A percentile compares a stretch with the other conserved stretches of the same genome.
phyloP scores from a whole-genome alignment of 2,888 invertebrate genomes.

The Agrypnus murinus region DNA sequence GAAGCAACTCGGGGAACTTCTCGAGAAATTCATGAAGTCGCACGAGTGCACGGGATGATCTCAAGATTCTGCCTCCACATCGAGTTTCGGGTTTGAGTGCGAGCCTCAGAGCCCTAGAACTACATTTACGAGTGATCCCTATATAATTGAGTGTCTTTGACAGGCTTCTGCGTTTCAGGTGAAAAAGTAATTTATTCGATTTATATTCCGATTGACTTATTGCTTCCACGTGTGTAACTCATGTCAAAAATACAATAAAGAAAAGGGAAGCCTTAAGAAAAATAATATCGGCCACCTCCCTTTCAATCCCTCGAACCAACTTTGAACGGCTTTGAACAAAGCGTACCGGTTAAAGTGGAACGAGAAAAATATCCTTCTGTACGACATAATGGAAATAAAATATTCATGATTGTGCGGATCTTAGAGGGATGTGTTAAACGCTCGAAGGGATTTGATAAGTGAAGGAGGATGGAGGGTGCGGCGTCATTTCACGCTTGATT shows the following conservation, averaged over 20 bases:
- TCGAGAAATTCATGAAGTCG: conserved; percentile 51
- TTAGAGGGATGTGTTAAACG: conserved; percentile 49
- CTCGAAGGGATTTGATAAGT: conserved; percentile 47
- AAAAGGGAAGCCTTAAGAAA: conserved; percentile 1
- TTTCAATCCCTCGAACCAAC: neutral
- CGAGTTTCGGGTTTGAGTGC: conserved; percentile 39
- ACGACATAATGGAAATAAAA: conserved; percentile 39
- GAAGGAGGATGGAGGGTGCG: conserved; percentile 42
- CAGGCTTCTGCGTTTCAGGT: conserved; percentile 41
- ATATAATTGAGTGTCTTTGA: conserved; percentile 50
- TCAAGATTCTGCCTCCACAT: conserved; percentile 45
- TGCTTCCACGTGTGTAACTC: conserved; percentile 13
- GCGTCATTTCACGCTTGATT: conserved; percentile 56
- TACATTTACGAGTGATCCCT: conserved; percentile 47
- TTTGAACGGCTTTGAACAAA: conserved; percentile 17
- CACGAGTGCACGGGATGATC: conserved; percentile 50
- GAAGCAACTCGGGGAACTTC: conserved; percentile 45
- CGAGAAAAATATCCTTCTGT: conserved; percentile 22
- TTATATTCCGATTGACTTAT: conserved; percentile 39
- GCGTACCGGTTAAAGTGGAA: neutral
- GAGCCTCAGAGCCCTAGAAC: conserved; percentile 39
- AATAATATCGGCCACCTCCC: neutral
- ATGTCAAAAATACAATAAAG: conserved; percentile 17
- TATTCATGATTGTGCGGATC: conserved; percentile 43
- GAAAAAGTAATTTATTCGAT: conserved; percentile 41